These are phyloP conservation scores for Tromatobia lineatoria DNA, from an alignment of 2,888 invertebrate genomes.

Conservation along the genomic window DNA sequence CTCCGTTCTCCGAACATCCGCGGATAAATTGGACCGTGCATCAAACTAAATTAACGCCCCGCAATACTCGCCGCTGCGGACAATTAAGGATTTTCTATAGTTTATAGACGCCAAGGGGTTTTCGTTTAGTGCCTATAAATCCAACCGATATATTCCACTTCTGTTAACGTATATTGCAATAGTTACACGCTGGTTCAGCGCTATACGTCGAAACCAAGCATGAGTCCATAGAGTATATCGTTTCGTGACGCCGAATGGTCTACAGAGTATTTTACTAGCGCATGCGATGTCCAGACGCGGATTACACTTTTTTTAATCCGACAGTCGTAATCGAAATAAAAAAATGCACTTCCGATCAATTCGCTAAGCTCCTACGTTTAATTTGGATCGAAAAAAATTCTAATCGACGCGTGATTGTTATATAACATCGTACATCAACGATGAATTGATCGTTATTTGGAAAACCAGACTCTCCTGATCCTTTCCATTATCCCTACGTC, in stretches of 20 bases:
- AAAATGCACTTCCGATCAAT: not conserved
- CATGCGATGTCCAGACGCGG: not conserved
- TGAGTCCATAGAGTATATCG: slow-evolving; percentile 1
- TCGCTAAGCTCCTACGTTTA: not conserved
- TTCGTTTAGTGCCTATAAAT: slow-evolving; percentile 81
- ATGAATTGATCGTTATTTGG: not conserved
- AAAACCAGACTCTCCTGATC: not conserved
- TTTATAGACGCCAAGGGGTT: slow-evolving; percentile 79
- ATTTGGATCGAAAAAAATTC: not conserved
- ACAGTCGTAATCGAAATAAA: not conserved
- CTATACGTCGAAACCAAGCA: not conserved
- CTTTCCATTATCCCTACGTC: not conserved
- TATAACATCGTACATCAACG: not conserved
- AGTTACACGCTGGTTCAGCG: slow-evolving; percentile 9
- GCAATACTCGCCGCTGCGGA: slow-evolving; percentile 75
- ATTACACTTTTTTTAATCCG: slow-evolving; percentile 5
- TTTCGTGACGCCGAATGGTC: not conserved
- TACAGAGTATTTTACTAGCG: not conserved
- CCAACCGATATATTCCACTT: slow-evolving; percentile 72
- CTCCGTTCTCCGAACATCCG: slow-evolving; percentile 48
- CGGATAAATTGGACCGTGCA: slow-evolving; percentile 79
- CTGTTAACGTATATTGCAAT: slow-evolving; percentile 68
- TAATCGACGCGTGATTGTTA: not conserved
- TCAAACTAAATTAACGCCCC: slow-evolving; percentile 80
- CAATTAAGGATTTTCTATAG: slow-evolving; percentile 84